Evolutionary conservation across 2,797 vertebrate species (phyloP).

Genomic region (Falco concolor): DNA sequence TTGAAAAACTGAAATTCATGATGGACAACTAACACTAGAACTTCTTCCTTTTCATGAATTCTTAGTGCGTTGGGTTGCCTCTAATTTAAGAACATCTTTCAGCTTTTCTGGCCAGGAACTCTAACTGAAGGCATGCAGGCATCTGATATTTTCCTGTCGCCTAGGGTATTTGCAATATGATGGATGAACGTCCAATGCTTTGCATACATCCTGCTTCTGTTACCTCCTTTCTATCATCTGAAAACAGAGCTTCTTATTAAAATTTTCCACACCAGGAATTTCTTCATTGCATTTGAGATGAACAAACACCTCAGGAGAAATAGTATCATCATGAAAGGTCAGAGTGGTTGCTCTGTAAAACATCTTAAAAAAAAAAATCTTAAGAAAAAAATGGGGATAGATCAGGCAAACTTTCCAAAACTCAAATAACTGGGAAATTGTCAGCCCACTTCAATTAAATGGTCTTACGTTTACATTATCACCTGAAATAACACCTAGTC

Average conservation of each 20-base stretch:
- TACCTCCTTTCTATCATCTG: neutral
- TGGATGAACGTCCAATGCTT: neutral
- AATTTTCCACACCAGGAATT: constrained; percentile 4
- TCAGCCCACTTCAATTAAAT: neutral
- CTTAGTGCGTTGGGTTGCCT: neutral
- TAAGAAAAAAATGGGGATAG: neutral
- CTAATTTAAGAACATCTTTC: neutral
- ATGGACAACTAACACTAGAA: neutral
- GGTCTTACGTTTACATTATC: neutral
- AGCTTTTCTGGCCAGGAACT: neutral
- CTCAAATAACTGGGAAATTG: neutral
- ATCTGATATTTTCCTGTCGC: neutral
- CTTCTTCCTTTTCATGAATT: neutral
- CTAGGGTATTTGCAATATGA: neutral
- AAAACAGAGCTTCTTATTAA: neutral
- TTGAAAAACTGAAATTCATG: neutral
- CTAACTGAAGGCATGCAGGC: neutral
- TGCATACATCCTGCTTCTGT: neutral
- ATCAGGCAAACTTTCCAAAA: neutral
- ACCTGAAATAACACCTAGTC: neutral
- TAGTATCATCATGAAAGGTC: neutral
- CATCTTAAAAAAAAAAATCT: neutral
- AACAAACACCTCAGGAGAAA: constrained; percentile 24
- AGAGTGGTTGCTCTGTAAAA: neutral
- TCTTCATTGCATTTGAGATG: constrained; percentile 22